Evolutionary conservation across 2,888 invertebrate genomes (phyloP).

Genomic region (Lordiphosa fenestrarum): DNA sequence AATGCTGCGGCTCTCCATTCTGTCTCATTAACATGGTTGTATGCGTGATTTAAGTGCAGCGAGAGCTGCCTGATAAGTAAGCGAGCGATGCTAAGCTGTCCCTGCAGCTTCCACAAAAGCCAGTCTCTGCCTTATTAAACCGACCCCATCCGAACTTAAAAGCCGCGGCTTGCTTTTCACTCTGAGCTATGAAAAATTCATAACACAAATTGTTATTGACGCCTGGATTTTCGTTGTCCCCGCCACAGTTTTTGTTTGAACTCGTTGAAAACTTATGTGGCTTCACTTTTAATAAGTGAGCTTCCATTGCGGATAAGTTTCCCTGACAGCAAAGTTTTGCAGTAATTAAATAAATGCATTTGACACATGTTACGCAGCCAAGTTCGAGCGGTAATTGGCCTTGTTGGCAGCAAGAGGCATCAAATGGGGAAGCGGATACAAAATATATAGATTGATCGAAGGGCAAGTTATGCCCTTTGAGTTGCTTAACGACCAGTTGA

Average conservation of each 20-base stretch:
- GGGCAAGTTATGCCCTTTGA: too few relatives aligned
- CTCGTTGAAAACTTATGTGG: too few relatives aligned
- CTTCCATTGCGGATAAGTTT: constrained; percentile 1
- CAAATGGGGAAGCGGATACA: too few relatives aligned
- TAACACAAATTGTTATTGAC: constrained; percentile 24
- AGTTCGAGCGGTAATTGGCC: constrained; percentile 2
- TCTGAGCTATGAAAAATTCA: constrained; percentile 55
- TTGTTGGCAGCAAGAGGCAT: too few relatives aligned
- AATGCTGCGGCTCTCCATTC: constrained; percentile 1
- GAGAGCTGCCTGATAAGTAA: background rate
- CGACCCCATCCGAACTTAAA: too few relatives aligned
- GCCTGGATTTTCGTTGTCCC: background rate
- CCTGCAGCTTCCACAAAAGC: too few relatives aligned
- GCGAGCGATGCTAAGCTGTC: too few relatives aligned
- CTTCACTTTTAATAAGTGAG: background rate
- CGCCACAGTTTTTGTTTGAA: too few relatives aligned
- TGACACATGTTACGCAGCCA: constrained; percentile 7
- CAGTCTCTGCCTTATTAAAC: too few relatives aligned
- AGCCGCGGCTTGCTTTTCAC: constrained; percentile 28
- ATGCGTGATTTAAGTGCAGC: constrained; percentile 1
- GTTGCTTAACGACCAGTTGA: too few relatives aligned
- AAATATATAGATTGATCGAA: too few relatives aligned
- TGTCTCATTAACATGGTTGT: constrained; percentile 15
- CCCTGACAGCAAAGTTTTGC: constrained; percentile 16
- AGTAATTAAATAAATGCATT: constrained; percentile 31